Base-by-base conservation (phyloP, 2,113 vertebrate genomes). In the Camelus bactrianus region DNA sequence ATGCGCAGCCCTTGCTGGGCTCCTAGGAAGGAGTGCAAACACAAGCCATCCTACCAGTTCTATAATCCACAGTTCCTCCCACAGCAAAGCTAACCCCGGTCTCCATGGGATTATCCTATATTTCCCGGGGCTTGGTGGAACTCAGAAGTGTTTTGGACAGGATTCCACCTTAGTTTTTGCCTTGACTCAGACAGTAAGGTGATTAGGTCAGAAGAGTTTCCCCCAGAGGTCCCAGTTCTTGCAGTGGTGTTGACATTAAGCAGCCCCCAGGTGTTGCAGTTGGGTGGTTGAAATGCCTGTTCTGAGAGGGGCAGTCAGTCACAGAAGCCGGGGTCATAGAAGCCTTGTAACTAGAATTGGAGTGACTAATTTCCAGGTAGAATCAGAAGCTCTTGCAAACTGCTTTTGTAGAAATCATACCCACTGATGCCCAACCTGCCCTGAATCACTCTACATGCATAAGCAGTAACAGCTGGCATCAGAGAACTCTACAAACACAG, bases 321-420 rank as follows among this genome's bases (percentile, higher is more conserved):
- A 58, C 28, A 28, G 79, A 67, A 92, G 30, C 54, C 8, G 11
- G 60, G 19, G 28, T 93, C 77, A 89, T 28, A 67, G n/a, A 46
- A 79, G 15, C n/a, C 56, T 62, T 86, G 26, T 87, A 42, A 76
- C 92, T 90, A 62, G 64, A 90, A 70, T 73, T 30, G 28, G 13
- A 20, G 56, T 97, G 93, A 97, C 89, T 96, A 91, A 97, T 75
- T 87, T 94, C 84, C 81, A 92, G 62, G 35, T 75, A n/a, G 48
- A 87, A 84, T 89, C 42, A 94, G 42, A 94, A 20, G 26, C 5
- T 69, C 58, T 92, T 84, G 24, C 75, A 84, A 83, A 83, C 56
- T 80, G 8, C 60, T 93, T 95, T 69, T 94, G 75, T 75, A 90
- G 56, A 94, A 94, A 90, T 80, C 60, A 94, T 30, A 67, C 54